Base-by-base conservation (phyloP, 2,113 vertebrate genomes). In the Dendrocopos noguchii region DNA sequence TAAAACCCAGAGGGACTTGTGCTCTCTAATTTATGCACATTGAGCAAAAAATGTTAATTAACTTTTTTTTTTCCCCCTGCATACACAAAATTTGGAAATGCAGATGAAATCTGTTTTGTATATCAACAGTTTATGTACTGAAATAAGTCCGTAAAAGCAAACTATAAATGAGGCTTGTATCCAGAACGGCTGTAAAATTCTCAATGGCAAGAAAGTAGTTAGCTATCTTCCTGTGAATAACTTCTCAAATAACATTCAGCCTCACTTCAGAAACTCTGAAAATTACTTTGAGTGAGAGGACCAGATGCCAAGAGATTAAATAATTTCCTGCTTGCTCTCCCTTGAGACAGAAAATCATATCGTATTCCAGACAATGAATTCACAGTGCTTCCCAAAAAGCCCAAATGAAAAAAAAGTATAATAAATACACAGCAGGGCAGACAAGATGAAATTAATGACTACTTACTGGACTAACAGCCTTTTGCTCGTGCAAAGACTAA, bases 171-270 rank as follows among this genome's bases (percentile, higher is more conserved):
- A 81, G 8, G 19, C 33, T 46, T 84, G 39, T 65, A 91, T 70
- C 94, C 87, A 84, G 73, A 91, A 80, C 77, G 74, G n/a, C 71
- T 57, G 24, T 27, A 59, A 56, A 8, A 36, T 61, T 80, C 44
- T 72, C 53, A 36, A 57, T 19, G 15, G 31, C 55, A 95, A 90
- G 56, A 74, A 95, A 92, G 63, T 18, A 36, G 79, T 85, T 18
- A 36, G 79, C 84, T 87, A 89, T 63, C 71, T 83, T 61, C 79
- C 55, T 66, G 44, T 90, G 64, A 96, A 78, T 60, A 94, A 95
- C 71, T 95, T 96, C 90, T 93, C 33, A 86, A 93, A 94, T 79
- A 96, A 91, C 33, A 88, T 93, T 70, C 68, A 89, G 93, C 33
- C 70, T 96, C 88, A 87, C 73, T 71, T 34, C 25, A 91, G 73